phyloP scores from a whole-genome alignment of 2,888 invertebrate species.

The Eupithecia pulchellata region DNA sequence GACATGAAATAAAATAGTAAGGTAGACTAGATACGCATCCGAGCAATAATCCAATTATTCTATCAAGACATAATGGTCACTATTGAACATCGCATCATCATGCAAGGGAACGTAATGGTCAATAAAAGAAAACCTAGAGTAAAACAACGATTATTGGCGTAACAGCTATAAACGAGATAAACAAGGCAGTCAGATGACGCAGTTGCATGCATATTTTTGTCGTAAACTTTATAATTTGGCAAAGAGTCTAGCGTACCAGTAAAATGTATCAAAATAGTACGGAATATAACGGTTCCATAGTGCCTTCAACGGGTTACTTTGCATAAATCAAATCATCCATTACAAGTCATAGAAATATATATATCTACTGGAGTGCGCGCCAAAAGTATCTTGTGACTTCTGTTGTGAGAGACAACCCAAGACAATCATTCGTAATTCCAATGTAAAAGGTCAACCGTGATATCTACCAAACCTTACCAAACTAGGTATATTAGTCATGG shows the following conservation, averaged over 20 bases:
- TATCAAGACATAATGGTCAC: background rate
- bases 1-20: background rate
- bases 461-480: too few relatives aligned
- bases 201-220: slow-evolving; percentile 74
- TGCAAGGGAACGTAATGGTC: slow-evolving; percentile 26
- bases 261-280: slow-evolving; percentile 60
- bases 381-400: background rate
- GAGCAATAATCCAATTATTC: background rate
- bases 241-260: slow-evolving; percentile 70
- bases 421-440: background rate
- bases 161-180: slow-evolving; percentile 49
- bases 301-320: slow-evolving; percentile 64
- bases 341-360: background rate
- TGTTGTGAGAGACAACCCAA: background rate
- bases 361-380: background rate
- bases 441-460: background rate
- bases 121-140: slow-evolving; percentile 39
- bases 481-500: background rate
- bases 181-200: slow-evolving; percentile 60
- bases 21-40: background rate
- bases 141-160: slow-evolving; percentile 35
- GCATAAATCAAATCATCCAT: slow-evolving; percentile 29
- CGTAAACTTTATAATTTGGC: slow-evolving; percentile 80
- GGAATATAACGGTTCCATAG: slow-evolving; percentile 75
- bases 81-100: slow-evolving; percentile 15